Evolutionary conservation across 2,888 invertebrate genomes (phyloP).

Genomic region (Apeira syringaria): DNA sequence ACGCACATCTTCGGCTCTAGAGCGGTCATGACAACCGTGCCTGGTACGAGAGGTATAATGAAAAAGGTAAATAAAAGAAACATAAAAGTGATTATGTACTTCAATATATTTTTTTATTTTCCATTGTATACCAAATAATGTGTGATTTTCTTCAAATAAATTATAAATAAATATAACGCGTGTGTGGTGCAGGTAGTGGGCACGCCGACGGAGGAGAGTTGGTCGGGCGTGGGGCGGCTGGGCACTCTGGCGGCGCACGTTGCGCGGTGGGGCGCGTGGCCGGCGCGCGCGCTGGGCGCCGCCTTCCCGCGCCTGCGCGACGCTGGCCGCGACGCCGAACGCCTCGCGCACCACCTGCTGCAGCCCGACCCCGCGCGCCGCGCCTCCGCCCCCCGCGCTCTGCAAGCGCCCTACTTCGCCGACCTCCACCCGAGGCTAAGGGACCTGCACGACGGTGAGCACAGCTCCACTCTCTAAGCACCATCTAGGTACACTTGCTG

Average conservation of each 20-base stretch:
- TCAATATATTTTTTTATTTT: too few relatives aligned
- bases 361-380: slow-evolving; percentile 94
- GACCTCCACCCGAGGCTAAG: slow-evolving; percentile 94
- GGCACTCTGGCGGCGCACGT: slow-evolving; percentile 92
- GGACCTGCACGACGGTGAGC: slow-evolving; percentile 96
- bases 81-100: too few relatives aligned
- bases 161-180: too few relatives aligned
- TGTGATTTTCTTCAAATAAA: too few relatives aligned
- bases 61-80: too few relatives aligned
- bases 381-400: slow-evolving; percentile 94
- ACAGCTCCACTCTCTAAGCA: not conserved
- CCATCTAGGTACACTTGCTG: too few relatives aligned
- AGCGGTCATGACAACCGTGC: too few relatives aligned
- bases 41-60: too few relatives aligned
- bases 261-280: slow-evolving; percentile 85
- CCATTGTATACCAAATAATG: too few relatives aligned
- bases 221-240: slow-evolving; percentile 95
- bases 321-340: slow-evolving; percentile 93
- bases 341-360: slow-evolving; percentile 92
- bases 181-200: slow-evolving; percentile 93
- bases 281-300: slow-evolving; percentile 90
- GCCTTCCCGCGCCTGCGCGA: slow-evolving; percentile 96
- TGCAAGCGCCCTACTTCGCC: slow-evolving; percentile 93
- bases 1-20: too few relatives aligned
- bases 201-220: slow-evolving; percentile 96